Conservation (phyloP, 2,888 invertebrate species). For the Tinea semifulvella region DNA sequence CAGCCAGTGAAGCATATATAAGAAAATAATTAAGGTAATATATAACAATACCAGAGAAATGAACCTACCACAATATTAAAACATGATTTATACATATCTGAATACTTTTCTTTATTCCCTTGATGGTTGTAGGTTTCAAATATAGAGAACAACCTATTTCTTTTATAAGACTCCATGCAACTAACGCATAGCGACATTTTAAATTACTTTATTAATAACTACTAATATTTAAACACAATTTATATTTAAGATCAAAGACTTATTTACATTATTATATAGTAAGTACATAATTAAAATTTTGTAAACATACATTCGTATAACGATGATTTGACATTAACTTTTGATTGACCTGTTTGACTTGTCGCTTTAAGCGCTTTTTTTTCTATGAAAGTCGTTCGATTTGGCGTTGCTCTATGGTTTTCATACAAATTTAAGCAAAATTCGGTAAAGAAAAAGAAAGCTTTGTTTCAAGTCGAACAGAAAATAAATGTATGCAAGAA, state of each 20-base stretch:
- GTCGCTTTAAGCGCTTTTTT: no score
- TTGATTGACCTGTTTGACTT: neutral
- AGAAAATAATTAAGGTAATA: no score
- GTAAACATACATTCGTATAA: neutral
- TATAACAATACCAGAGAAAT: no score
- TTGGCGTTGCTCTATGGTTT: no score
- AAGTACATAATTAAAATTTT: neutral
- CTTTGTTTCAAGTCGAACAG: no score
- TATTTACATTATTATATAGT: neutral
- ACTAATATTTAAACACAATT: neutral
- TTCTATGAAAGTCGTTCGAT: no score
- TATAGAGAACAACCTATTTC: constrained; percentile 12
- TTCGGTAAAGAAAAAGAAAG: no score
- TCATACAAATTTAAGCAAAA: no score
- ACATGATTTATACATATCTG: constrained; percentile 16
- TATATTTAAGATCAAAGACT: neutral
- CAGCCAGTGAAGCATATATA: no score
- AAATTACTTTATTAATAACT: neutral
- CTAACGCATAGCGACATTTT: constrained; percentile 14
- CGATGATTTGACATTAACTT: neutral
- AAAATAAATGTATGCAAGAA: no score
- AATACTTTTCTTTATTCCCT: constrained; percentile 15
- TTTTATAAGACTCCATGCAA: constrained; percentile 6
- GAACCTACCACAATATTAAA: constrained; percentile 18
- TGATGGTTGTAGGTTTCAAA: constrained; percentile 16